Evolutionary conservation across 2,113 vertebrate species (phyloP), one percentile per base, ranked within the genome.

Genomic region (Hepsetus odoe): DNA sequence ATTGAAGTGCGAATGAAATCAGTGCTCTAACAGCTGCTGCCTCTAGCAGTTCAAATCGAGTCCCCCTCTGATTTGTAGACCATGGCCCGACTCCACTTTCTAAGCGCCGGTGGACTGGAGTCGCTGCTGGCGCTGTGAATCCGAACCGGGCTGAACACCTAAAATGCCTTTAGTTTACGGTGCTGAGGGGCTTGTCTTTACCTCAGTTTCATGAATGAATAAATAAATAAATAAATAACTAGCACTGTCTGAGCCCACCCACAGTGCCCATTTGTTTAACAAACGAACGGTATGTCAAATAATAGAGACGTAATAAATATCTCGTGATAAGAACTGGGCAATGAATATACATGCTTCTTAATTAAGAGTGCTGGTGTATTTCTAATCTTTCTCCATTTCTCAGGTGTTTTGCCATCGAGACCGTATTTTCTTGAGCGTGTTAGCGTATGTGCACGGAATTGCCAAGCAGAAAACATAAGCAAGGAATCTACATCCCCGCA

Each of bases 11-110:
- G 20, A 49, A 49, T 49, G 16, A 49, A 20, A 49, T 20, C 51
- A 55, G 51, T 55, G 51, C 51, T 55, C 51, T 55, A 24, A 22
- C 51, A 55, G 51, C 51, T 55, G 51, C 51, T 55, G n/a, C 51
- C n/a, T 55, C 51, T 55, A 55, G 51, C 51, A 55, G 51, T 55
- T 55, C 22, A 55, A 55, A 55, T 20, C 22, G 4, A 11, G 51
- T 22, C 11, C 51, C 11, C 51, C 51, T 22, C 1, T 20, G 18
- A 14, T 44, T 14, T 49, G 35, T 38, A 38, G 35, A 4, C 35
- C 51, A 55, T 55, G 51, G 51, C 51, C 24, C 8, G 24, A 55
- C 51, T 22, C 51, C 1, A 55, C 22, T 55, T 24, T 13, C 24
- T 55, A 55, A 11, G 22, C n/a, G 6, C 51, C 22, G n/a, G n/a